Evolutionary conservation across 2,888 invertebrate genomes (phyloP).

Genomic region (Chironomus riparius): DNA sequence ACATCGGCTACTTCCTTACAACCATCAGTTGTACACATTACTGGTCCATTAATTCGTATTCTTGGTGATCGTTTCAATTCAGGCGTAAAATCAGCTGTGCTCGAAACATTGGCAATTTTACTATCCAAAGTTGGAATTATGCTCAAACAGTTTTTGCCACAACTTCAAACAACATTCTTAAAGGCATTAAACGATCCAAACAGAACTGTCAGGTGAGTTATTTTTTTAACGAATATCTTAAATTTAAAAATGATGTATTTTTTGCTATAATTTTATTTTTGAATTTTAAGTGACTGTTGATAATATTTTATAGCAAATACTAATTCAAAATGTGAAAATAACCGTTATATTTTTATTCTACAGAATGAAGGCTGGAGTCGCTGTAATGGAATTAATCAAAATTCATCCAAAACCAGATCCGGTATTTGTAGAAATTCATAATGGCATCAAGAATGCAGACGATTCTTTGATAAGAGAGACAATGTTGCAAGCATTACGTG

Average conservation of each 20-base stretch:
- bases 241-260: too few species aligned
- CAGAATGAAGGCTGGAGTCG: conserved; percentile 77
- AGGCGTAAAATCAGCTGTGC: conserved; percentile 89
- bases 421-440: conserved; percentile 86
- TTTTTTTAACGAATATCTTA: not conserved
- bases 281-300: too few species aligned
- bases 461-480: conserved; percentile 84
- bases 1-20: conserved; percentile 83
- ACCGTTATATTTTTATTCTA: not conserved
- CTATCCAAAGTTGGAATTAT: conserved; percentile 88
- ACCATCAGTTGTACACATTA: conserved; percentile 93
- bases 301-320: too few species aligned
- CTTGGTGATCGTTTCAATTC: conserved; percentile 91
- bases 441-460: conserved; percentile 72
- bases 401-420: conserved; percentile 93
- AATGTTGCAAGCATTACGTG: conserved; percentile 81
- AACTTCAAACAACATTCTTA: conserved; percentile 95
- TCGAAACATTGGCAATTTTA: conserved; percentile 88
- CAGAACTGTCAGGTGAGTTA: conserved; percentile 54
- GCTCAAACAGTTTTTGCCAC: conserved; percentile 96
- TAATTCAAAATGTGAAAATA: too few species aligned
- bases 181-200: conserved; percentile 89
- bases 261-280: too few species aligned
- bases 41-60: conserved; percentile 95
- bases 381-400: conserved; percentile 76